Base-by-base conservation (phyloP, 2,888 invertebrate genomes). In the Pseudoips prasinana region DNA sequence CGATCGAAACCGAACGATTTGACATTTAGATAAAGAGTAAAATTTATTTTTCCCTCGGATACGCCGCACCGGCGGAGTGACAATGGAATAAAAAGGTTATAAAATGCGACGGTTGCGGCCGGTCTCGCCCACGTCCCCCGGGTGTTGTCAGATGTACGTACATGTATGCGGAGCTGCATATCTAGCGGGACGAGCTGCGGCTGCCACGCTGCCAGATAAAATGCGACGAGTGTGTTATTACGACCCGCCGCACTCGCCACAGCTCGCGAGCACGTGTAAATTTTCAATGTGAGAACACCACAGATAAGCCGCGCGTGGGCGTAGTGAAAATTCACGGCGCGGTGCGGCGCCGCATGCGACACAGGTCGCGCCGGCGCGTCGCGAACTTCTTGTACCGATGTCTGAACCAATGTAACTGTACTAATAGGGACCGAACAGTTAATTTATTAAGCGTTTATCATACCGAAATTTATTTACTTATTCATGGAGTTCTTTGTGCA, bases 11-110 rank as follows among this genome's bases (percentile, higher is more conserved):
- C 77, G 83, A 79, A 85, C 85, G 88, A 88, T 88, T 88, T 88
- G 88, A 88, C 88, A 85, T 88, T 87, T 83, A 88, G 88, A 88
- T 88, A 88, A 88, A 86, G 76, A 80, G 72, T 83, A 71, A 85
- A 86, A 88, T 88, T 88, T 88, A 87, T 88, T 83, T 84, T 85
- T 78, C 74, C 77, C 78, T 78, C 73, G 76, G 64, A 74, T 66
- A 67, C 75, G 73, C 71, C 65, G 80, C 71, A 67, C 63, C 70
- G 73, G 60, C 60, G 61, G 73, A 77, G 86, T 87, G 88, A 88
- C 87, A 87, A 87, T 87, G 82, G 86, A 84, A 85, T 87, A 86
- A 86, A 87, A 86, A 84, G 84, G 86, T 87, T 85, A 78, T 87
- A 87, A 87, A 87, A 86, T 70, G 85, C 76, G 73, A 66, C 73